These are phyloP conservation scores for Micropoecilia bifurca DNA, from an alignment of 2,797 vertebrate species.

Conservation along the genomic window DNA sequence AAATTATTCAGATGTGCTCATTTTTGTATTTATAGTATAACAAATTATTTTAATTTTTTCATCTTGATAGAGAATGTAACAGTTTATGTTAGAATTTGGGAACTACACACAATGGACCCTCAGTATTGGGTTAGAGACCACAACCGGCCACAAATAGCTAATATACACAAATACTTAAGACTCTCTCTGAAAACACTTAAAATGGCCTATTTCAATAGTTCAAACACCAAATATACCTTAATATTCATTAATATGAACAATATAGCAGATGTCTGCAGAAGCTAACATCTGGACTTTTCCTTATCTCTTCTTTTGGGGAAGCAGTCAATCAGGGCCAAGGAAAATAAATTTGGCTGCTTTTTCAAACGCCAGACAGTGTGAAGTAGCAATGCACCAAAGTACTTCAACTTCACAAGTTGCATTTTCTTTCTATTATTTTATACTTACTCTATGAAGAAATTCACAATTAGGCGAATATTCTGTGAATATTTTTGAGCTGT, in stretches of 20 bases:
- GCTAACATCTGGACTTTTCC: no score
- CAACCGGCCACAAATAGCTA: not conserved
- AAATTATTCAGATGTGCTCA: not conserved
- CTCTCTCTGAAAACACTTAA: no score
- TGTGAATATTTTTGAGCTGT: not conserved
- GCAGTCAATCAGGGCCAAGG: no score
- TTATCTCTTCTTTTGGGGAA: no score
- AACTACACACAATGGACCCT: not conserved
- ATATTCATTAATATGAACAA: not conserved
- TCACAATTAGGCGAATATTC: not conserved
- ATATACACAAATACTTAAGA: not conserved
- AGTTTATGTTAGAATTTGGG: not conserved
- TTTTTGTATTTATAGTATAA: not conserved
- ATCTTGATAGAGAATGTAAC: not conserved
- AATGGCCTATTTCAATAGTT: no score
- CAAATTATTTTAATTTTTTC: not conserved
- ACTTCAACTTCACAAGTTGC: not conserved
- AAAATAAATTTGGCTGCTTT: no score
- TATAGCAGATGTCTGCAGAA: no score
- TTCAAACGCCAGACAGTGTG: no score
- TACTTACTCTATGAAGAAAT: not conserved
- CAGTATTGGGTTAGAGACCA: not conserved
- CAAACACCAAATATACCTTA: not conserved
- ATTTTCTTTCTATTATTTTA: not conserved
- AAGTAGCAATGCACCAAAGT: no score